Base-by-base conservation (phyloP, 2,113 vertebrate species). In the Platysteira castanea region DNA sequence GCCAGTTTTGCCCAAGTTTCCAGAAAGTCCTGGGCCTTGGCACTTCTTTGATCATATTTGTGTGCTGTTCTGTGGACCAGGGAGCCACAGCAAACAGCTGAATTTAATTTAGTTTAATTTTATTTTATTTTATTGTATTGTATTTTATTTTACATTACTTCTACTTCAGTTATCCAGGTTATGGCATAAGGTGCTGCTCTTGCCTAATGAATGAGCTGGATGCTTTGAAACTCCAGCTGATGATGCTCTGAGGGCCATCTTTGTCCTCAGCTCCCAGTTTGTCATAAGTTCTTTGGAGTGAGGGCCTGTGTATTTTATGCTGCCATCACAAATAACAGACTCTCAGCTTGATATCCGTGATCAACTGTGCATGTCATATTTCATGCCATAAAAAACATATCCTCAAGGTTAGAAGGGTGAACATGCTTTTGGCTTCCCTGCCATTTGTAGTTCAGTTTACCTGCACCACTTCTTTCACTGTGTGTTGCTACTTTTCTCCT, bases 311-410 rank as follows among this genome's bases (percentile, higher is more conserved):
- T 54, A n/a, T 86, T 86, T 88, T 74, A 63, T 0, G 0, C 17
- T 95, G 83, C 88, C 60, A 54, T 89, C 82, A 89, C 80, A 86
- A 94, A 80, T 53, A 90, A 70, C 2, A 23, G 47, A 56, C 41
- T 85, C 71, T 70, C 6, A 2, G 71, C 76, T 74, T 95, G 89
- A 95, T 63, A 86, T 56, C 33, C 0, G 1, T 50, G 75, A 84
- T 39, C 4, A 3, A 92, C 67, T 90, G 50, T 70, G 59, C 59
- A 80, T 46, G 88, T 80, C 88, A 59, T 60, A 50, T 74, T 88
- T 86, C 63, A 73, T 74, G 82, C 75, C 88, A 90, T 86, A 57
- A 81, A 93, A 95, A 96, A 95, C 71, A 90, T 53, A 56, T 70
- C n/a, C 52, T 61, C 47, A 59, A 47, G 86, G 71, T 50, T 86